phyloP scores from a whole-genome alignment of 2,888 invertebrate genomes.

The Odiellus spinosus region DNA sequence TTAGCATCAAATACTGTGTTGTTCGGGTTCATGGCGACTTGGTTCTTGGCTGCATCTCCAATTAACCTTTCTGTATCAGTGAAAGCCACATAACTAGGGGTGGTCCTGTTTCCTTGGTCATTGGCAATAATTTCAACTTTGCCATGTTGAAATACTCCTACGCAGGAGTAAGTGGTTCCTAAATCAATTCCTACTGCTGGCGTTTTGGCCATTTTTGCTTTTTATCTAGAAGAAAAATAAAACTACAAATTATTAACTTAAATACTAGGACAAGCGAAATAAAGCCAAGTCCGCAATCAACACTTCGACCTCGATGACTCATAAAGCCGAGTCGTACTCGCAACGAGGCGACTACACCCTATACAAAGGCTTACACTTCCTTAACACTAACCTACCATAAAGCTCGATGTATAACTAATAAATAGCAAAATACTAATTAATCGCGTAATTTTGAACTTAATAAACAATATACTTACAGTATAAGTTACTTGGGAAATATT shows the following conservation, averaged over 20 bases:
- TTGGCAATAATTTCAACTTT: conserved; percentile 36
- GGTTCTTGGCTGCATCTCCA: conserved; percentile 35
- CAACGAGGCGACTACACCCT: too few species aligned
- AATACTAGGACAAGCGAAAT: too few species aligned
- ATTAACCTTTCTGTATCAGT: conserved; percentile 37
- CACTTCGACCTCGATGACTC: too few species aligned
- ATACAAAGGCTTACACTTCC: too few species aligned
- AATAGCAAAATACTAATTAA: too few species aligned
- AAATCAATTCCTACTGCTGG: conserved; percentile 56
- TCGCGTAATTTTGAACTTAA: too few species aligned
- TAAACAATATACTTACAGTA: too few species aligned
- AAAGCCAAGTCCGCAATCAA: too few species aligned
- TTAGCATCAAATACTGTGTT: conserved; percentile 42
- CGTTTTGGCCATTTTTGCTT: conserved; percentile 10
- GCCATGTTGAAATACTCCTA: conserved; percentile 50
- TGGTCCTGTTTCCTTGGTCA: conserved; percentile 49
- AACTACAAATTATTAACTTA: not conserved
- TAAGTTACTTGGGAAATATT: too few species aligned
- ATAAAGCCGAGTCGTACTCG: too few species aligned
- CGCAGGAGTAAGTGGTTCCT: conserved; percentile 74
- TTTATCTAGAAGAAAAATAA: not conserved
- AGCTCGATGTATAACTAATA: too few species aligned
- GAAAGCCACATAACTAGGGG: conserved; percentile 57
- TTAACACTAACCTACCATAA: too few species aligned
- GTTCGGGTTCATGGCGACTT: conserved; percentile 24